Conservation (phyloP, 1,140 invertebrate genomes). For the Macrobrachium nipponense region DNA sequence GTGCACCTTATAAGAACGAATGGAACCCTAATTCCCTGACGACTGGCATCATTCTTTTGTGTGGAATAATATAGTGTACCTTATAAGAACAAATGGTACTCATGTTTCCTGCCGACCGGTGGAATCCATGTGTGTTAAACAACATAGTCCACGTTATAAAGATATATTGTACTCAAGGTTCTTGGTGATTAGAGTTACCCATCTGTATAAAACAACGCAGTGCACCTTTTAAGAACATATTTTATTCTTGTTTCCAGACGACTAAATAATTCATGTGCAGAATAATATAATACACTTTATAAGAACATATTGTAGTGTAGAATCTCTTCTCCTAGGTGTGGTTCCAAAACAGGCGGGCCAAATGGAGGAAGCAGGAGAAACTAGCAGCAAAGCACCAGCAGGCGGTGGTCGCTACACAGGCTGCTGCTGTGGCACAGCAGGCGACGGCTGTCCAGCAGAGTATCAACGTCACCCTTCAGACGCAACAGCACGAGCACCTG, state of each 20-base stretch:
- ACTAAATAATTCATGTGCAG: background rate
- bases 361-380: slow-evolving; percentile 95
- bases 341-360: slow-evolving; percentile 92
- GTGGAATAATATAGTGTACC: no score
- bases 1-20: no score
- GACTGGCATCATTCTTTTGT: background rate
- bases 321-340: slow-evolving; percentile 78
- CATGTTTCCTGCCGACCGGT: no score
- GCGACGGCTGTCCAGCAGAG: slow-evolving; percentile 1
- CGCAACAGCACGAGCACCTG: slow-evolving; percentile 12
- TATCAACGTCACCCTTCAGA: background rate
- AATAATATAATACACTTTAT: no score
- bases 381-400: slow-evolving; percentile 67
- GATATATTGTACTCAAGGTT: no score
- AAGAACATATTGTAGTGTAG: no score
- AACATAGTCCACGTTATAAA: no score
- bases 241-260: background rate
- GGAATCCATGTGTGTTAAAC: background rate
- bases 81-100: no score
- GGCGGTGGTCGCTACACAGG: slow-evolving; percentile 28
- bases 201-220: background rate
- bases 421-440: slow-evolving; percentile 4
- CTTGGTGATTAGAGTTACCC: no score
- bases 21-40: background rate
- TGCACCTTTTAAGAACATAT: no score